Evolutionary conservation across 2,113 vertebrate genomes (phyloP).

Genomic region (Petrocephalus zakoni): DNA sequence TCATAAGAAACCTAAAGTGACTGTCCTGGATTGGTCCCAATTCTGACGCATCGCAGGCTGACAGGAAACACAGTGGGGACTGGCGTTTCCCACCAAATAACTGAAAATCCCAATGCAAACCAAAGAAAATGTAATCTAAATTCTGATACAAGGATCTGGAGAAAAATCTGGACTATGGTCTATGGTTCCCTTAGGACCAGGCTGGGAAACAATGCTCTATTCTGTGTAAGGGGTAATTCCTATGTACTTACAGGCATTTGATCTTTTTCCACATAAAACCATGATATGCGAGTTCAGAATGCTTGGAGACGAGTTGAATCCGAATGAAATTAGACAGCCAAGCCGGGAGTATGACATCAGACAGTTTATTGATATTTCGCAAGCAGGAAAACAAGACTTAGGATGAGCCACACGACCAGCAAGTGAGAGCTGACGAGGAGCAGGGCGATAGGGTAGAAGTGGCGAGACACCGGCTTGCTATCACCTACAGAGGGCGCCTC

Average conservation of each 20-base stretch:
- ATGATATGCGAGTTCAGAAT: neutral
- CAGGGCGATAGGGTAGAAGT: conserved; percentile 99
- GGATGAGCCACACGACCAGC: conserved; percentile 98
- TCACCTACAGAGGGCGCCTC: conserved; percentile 86
- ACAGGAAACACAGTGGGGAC: neutral
- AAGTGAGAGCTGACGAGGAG: conserved; percentile 99
- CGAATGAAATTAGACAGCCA: conserved; percentile 9
- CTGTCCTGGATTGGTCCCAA: neutral
- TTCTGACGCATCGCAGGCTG: no score
- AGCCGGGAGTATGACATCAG: conserved; percentile 47
- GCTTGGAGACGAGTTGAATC: neutral
- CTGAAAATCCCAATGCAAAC: neutral
- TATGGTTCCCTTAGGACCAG: neutral
- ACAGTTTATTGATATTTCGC: conserved; percentile 98
- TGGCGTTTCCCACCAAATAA: neutral
- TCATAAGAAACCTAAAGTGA: neutral
- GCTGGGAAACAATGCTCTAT: neutral
- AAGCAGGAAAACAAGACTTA: conserved; percentile 99
- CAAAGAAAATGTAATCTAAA: neutral
- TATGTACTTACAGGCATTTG: neutral
- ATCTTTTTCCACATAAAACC: neutral
- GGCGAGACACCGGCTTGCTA: conserved; percentile 96
- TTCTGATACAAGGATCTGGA: neutral
- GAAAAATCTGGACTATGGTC: neutral
- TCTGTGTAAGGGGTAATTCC: no score